Base-by-base conservation (phyloP, 2,113 vertebrate species). In the Columba janthina region DNA sequence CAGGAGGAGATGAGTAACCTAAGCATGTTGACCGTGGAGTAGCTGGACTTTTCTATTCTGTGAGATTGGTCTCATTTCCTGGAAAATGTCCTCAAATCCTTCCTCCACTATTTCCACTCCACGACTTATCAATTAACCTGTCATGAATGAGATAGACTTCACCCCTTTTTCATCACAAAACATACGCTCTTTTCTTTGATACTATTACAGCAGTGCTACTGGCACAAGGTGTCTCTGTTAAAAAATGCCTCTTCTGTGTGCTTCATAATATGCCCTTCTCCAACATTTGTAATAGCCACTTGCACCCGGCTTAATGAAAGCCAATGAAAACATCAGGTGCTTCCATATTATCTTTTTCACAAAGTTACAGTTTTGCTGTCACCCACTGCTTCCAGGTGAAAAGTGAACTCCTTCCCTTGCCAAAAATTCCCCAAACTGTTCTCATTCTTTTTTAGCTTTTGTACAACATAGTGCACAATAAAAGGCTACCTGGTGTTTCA, bases 1-100 rank as follows among this genome's bases (percentile, higher is more conserved):
- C 14, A 32, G 48, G 57, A 13, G 5, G 11, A 70, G 82, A 38
- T 14, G 22, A 57, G 38, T 5, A 11, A 51, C 42, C 32, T 31
- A 31, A n/a, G n/a, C 57, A 40, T 26, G 71, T 61, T 2, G 1
- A 7, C 51, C 32, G 21, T n/a, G 76, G 34, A 69, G 18, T 31
- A 62, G 56, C 10, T n/a, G 40, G 48, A 54, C 48, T 83, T 48
- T 25, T 48, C 62, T 31, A 2, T 53, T 25, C n/a, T 40, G 46
- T 19, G 24, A 76, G 50, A 90, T 13, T 0, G 0, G 26, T 42
- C 13, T 28, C 1, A 0, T 12, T 65, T 57, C 44, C 40, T 66
- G 46, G 44, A 82, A 74, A 78, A 65, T 20, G 21, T n/a, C 34
- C 61, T 82, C 31, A 38, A 26, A 56, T 56, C 34, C 28, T 64